Percentiles rank a stretch among this genome's conserved stretches.
phyloP scores from a whole-genome alignment of 1,140 invertebrate species.

The Sitodiplosis mosellana region DNA sequence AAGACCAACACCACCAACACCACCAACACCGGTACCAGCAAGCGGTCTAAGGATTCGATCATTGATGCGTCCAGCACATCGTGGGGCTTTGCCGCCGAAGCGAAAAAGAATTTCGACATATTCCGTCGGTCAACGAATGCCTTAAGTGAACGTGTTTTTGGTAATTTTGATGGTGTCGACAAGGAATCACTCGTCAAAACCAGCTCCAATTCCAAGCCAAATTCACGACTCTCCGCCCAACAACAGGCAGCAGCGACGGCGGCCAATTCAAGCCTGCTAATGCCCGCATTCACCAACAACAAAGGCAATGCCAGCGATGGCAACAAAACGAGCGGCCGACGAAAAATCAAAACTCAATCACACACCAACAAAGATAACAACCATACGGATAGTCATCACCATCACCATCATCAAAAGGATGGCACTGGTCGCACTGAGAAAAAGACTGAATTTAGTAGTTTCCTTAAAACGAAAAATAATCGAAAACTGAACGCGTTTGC shows the following conservation, averaged over 20 bases:
- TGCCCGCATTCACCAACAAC: neutral
- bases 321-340: neutral
- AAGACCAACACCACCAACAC: too few relatives aligned
- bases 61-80: neutral
- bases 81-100: conserved; percentile 62
- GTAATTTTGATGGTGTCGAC: conserved; percentile 1
- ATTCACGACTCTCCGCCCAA: neutral
- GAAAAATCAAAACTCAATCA: too few relatives aligned
- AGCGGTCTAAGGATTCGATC: neutral
- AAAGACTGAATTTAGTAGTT: conserved; percentile 2
- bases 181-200: neutral
- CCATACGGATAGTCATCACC: too few relatives aligned
- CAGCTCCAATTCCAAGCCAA: neutral
- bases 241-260: conserved; percentile 1
- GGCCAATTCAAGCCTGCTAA: neutral
- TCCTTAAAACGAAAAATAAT: neutral
- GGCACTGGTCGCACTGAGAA: neutral
- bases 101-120: conserved; percentile 29
- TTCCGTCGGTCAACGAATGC: conserved; percentile 4
- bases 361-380: too few relatives aligned
- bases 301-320: neutral
- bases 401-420: neutral
- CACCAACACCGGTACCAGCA: too few relatives aligned
- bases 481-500: neutral
- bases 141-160: neutral